A percentile compares a stretch with the other conserved stretches of the same genome.
Evolutionary conservation across 2,113 vertebrate genomes (phyloP).

Genomic region (Gavialis gangeticus): DNA sequence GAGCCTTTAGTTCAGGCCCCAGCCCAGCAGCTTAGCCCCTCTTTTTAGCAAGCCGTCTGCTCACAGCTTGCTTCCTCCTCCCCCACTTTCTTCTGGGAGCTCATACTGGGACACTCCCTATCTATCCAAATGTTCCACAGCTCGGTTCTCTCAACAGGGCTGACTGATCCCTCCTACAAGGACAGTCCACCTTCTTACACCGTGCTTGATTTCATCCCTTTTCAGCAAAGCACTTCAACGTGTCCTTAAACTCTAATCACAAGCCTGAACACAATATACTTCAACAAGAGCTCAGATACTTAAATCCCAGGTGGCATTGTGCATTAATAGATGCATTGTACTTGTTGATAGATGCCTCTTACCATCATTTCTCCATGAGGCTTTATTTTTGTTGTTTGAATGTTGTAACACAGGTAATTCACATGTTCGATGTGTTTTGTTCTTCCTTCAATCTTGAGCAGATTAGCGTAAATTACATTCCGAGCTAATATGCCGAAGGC

Average conservation of each 20-base stretch:
- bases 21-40: too few species aligned
- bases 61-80: too few species aligned
- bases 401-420: background rate
- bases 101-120: too few species aligned
- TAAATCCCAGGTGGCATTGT: background rate
- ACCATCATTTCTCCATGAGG: accelerated
- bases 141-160: too few species aligned
- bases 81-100: too few species aligned
- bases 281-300: background rate
- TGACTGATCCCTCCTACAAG: too few species aligned
- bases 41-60: too few species aligned
- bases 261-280: background rate
- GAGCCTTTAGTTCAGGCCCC: too few species aligned
- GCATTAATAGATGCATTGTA: background rate
- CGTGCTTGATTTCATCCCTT: background rate
- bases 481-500: background rate
- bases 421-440: background rate
- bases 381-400: background rate
- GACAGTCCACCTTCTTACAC: too few species aligned
- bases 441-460: background rate
- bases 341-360: background rate
- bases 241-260: background rate
- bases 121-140: too few species aligned
- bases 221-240: background rate
- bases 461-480: background rate